Conservation (phyloP, 2,888 invertebrate genomes). For the Sminthurides aquaticus region DNA sequence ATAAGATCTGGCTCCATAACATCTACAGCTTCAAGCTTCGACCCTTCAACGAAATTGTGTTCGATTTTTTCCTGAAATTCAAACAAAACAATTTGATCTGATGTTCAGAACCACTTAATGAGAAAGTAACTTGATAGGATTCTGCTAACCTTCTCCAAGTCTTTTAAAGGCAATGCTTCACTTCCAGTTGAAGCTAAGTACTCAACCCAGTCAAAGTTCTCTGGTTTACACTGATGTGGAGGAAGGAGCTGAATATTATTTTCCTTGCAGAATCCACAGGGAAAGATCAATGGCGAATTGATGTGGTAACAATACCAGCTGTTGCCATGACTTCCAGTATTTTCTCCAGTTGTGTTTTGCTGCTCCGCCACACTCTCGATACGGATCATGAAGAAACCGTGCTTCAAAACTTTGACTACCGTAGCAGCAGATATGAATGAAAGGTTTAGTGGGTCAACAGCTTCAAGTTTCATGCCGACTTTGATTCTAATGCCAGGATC, state of each 20-base stretch:
- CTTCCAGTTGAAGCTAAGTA: slow-evolving; percentile 54
- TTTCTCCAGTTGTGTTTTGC: slow-evolving; percentile 43
- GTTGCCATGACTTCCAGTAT: slow-evolving; percentile 51
- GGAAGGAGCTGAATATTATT: slow-evolving; percentile 77
- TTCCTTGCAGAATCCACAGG: slow-evolving; percentile 83
- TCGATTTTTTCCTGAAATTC: slow-evolving; percentile 47
- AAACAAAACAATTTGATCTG: slow-evolving; percentile 1
- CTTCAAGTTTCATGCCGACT: slow-evolving; percentile 90
- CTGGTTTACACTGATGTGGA: slow-evolving; percentile 61
- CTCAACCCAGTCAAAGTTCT: slow-evolving; percentile 65
- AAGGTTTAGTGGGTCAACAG: slow-evolving; percentile 89
- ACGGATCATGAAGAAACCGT: slow-evolving; percentile 90
- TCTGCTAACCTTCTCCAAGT: slow-evolving; percentile 13
- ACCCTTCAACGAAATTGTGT: slow-evolving; percentile 83
- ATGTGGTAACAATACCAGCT: slow-evolving; percentile 97
- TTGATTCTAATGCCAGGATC: slow-evolving; percentile 44
- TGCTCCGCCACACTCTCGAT: slow-evolving; percentile 79
- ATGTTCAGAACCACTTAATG: too few species aligned
- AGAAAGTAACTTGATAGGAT: too few species aligned
- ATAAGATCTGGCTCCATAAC: slow-evolving; percentile 92
- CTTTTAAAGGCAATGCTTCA: slow-evolving; percentile 10
- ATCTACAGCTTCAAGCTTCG: slow-evolving; percentile 92
- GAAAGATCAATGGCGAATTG: slow-evolving; percentile 87
- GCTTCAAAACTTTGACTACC: slow-evolving; percentile 81
- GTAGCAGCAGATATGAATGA: slow-evolving; percentile 91